Base-by-base conservation (phyloP, 35 echinoderm and acorn worm genomes). In the Ptychodera flava region DNA sequence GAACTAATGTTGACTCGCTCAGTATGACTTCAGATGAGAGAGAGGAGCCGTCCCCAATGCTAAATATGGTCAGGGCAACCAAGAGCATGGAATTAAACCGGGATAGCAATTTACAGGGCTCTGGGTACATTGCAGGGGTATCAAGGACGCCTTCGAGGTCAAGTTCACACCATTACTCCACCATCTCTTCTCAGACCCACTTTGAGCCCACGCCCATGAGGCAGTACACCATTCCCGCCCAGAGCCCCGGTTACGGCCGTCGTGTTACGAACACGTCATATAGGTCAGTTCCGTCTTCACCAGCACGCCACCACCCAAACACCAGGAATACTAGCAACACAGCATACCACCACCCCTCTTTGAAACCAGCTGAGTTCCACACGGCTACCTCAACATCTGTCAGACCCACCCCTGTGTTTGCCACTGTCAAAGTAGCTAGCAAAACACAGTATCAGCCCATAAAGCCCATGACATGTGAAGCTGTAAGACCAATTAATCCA, bases 391-490 rank as follows among this genome's bases (percentile, higher is more conserved):
- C 96, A 85, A 85, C 83, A 37, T 37, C 90, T 36, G 38, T 93
- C 22, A 87, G 91, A 29, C 88, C 96, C 0, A 93, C 91, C 31
- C 94, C 89, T 22, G 83, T 93, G 15, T 94, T 91, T 84, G 93
- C 92, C 28, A 92, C 93, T 77, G 90, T 85, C 32, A 94, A 94
- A 84, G 96, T 93, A 27, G 93, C 94, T 80, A 99, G 92, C 82
- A 99, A 99, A 75, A 86, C 89, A 35, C 93, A 94, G 38, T 99
- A 99, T 77, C 92, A 93, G 75, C 96, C 96, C 15, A 92, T 89
- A 28, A 88, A 85, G 30, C 92, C 93, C 34, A 99, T 99, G 96
- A 94, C 96, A 31, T 99, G 96, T 80, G 96, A 99, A 85, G 92
- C 96, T 27, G 96, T 99, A n/a, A 89, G 90, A 38, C 88, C 82